phyloP scores from a whole-genome alignment of 2,888 invertebrate genomes.

The Lissocephala sabroskyi region DNA sequence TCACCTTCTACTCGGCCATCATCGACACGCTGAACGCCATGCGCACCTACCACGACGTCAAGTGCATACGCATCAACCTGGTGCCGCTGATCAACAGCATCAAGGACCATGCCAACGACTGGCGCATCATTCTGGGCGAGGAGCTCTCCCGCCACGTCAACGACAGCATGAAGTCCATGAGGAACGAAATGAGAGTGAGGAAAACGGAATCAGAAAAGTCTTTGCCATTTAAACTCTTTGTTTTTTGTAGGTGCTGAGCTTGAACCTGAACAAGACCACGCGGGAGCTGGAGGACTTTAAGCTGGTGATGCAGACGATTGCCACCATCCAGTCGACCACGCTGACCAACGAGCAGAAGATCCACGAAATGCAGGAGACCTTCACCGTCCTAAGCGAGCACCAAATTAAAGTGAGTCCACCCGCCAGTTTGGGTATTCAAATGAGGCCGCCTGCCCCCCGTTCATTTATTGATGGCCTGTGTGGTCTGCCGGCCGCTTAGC shows the following conservation, averaged over 20 bases:
- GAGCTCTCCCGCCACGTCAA: conserved; percentile 80
- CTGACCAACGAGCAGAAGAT: conserved; percentile 85
- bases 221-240: neutral
- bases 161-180: conserved; percentile 79
- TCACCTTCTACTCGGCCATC: conserved; percentile 86
- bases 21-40: conserved; percentile 78
- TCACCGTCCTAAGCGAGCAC: conserved; percentile 82
- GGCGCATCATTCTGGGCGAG: conserved; percentile 83
- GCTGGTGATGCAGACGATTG: conserved; percentile 86
- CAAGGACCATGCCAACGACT: conserved; percentile 83
- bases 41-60: conserved; percentile 77
- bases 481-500: conserved; percentile 47
- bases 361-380: conserved; percentile 83
- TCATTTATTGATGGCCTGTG: conserved; percentile 62
- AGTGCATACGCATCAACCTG: conserved; percentile 82
- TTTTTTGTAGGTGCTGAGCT: conserved; percentile 73
- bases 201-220: neutral
- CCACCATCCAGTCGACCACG: conserved; percentile 82
- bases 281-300: conserved; percentile 87
- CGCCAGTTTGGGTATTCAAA: conserved; percentile 47
- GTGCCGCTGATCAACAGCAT: conserved; percentile 80
- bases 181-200: conserved; percentile 80
- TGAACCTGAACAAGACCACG: conserved; percentile 83
- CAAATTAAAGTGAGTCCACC: conserved; percentile 76
- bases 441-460: conserved; percentile 46